phyloP scores from a whole-genome alignment of 2,113 vertebrate genomes.

The Lipotes vexillifer region DNA sequence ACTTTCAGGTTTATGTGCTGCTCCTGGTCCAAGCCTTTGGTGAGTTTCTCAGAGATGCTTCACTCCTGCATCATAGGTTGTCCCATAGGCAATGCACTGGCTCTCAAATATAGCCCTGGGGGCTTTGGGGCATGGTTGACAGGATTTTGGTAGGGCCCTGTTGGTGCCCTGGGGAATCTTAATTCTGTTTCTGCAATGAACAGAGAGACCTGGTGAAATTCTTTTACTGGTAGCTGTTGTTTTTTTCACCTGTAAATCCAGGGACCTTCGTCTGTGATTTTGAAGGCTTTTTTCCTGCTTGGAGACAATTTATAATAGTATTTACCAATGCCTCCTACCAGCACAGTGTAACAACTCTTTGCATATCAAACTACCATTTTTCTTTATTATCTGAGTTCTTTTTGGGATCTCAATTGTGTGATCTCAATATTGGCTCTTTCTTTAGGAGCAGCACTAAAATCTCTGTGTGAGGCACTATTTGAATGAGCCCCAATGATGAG shows the following conservation, averaged over 20 bases:
- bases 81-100: neutral
- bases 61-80: neutral
- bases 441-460: slow-evolving; percentile 66
- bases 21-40: neutral
- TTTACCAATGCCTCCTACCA: neutral
- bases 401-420: slow-evolving; percentile 4
- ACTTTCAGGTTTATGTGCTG: rapidly evolving
- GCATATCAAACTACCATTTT: neutral
- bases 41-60: neutral
- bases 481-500: slow-evolving; percentile 53
- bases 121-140: rapidly evolving
- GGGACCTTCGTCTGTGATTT: neutral
- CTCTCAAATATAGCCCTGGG: neutral
- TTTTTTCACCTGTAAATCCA: neutral
- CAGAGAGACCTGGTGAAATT: neutral
- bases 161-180: neutral
- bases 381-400: slow-evolving; percentile 9
- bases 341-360: neutral
- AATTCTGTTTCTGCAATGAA: neutral
- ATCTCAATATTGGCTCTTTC: slow-evolving; percentile 37
- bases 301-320: neutral
- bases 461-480: slow-evolving; percentile 55
- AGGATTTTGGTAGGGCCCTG: rapidly evolving
- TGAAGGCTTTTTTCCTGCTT: neutral
- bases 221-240: no score